Base-by-base conservation (phyloP, 2,113 vertebrate species). In the Nothocercus julius region DNA sequence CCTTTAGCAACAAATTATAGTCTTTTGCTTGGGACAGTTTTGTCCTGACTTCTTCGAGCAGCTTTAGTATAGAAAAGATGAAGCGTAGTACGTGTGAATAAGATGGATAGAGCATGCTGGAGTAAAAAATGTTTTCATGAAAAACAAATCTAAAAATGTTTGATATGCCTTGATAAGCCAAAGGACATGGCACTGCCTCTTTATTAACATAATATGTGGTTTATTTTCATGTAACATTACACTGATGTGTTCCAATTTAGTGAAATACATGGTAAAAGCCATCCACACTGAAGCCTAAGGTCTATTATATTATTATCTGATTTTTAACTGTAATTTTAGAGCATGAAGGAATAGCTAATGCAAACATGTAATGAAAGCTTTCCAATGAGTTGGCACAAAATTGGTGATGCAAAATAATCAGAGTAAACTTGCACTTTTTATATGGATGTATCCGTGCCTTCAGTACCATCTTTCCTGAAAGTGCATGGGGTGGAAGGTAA, bases 141-240 rank as follows among this genome's bases (percentile, higher is more conserved):
- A 72, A 90, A 92, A 92, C 40, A 89, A 68, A 30, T 32, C 12
- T 30, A 21, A 85, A 92, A 85, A 59, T 80, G 20, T 6, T 72
- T 96, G 81, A 72, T 30, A 44, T 54, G 92, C 34, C 36, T 36
- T 36, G 36, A 36, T 36, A 36, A 89, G 68, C 34, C 80, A 85
- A 93, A 92, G 45, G 16, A 73, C 61, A 18, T 16, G 93, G 21
- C 19, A 22, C 17, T 92, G 5, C 81, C 56, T 95, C 17, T 95
- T 96, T 22, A 80, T 90, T 94, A 96, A 87, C 47, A 54, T 32
- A 83, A 61, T 80, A 59, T 40, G 81, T 90, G 47, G 25, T 89
- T 96, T 96, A 69, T 96, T 96, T 97, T 96, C 73, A 66, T 86
- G 56, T 54, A 94, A 73, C 6, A 8, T 96, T 92, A 85, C 64